Conservation (phyloP, 2,113 vertebrate species). For the Pelodiscus sinensis region DNA sequence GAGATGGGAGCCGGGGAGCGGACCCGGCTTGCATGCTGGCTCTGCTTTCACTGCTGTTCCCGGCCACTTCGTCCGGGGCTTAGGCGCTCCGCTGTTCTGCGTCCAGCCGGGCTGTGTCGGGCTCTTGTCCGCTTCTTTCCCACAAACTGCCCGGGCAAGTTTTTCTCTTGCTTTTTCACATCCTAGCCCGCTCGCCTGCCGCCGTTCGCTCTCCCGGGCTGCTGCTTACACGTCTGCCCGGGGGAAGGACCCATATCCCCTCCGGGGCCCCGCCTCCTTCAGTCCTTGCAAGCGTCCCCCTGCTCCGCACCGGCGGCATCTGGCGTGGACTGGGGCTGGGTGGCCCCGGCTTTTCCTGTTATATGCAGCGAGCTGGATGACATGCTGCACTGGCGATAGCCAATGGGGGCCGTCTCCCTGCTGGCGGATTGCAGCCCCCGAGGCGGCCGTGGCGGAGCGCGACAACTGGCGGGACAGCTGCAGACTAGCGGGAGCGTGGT, state of each 20-base stretch:
- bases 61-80: not conserved
- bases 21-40: fast-evolving
- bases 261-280: not conserved
- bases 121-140: not conserved
- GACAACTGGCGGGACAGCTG: not conserved
- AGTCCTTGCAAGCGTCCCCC: not conserved
- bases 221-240: not conserved
- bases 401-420: constrained; percentile 43
- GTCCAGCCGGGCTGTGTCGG: not conserved
- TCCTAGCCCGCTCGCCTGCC: not conserved
- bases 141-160: not conserved
- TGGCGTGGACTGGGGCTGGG: constrained; percentile 4
- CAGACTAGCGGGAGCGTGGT: fast-evolving
- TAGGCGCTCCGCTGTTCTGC: not conserved
- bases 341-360: constrained; percentile 7
- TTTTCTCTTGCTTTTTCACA: not conserved
- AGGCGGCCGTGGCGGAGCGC: not conserved
- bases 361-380: constrained; percentile 46
- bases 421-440: constrained; percentile 1
- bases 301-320: not conserved
- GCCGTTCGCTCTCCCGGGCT: not conserved
- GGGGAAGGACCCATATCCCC: not conserved
- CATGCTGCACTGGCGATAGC: constrained; percentile 7
- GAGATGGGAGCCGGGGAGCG: fast-evolving
- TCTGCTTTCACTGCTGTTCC: not conserved